A percentile compares a stretch with the other conserved stretches of the same genome.
These are phyloP conservation scores for Alexandromys fortis DNA, from an alignment of 2,113 vertebrate genomes.

Conservation along the genomic window DNA sequence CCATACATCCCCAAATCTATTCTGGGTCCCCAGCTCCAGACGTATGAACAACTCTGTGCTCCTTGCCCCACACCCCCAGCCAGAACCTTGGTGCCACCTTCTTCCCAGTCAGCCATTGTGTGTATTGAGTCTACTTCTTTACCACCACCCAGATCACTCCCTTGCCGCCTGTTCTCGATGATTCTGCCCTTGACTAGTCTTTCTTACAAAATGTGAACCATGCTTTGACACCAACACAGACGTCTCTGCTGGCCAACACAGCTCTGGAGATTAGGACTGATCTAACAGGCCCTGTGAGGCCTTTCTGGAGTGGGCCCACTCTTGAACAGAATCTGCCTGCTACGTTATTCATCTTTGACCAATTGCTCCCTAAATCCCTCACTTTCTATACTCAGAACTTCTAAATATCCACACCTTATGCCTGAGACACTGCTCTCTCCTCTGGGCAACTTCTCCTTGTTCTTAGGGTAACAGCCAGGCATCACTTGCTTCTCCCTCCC, in stretches of 20 bases:
- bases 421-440: neutral
- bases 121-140: neutral
- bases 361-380: neutral
- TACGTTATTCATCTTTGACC: neutral
- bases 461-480: slow-evolving; percentile 2
- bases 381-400: neutral
- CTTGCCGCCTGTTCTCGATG: neutral
- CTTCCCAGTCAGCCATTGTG: neutral
- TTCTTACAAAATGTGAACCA: neutral
- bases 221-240: neutral
- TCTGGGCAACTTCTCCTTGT: neutral
- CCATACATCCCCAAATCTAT: neutral
- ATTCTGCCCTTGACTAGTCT: neutral
- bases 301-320: neutral
- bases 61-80: neutral
- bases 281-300: too few relatives aligned
- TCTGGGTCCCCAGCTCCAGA: neutral
- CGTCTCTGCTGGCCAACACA: neutral
- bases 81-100: neutral
- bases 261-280: neutral
- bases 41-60: neutral
- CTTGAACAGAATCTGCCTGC: neutral
- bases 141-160: too few relatives aligned
- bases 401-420: neutral
- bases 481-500: neutral